Base-by-base conservation (phyloP, 2,113 vertebrate genomes). In the Egretta garzetta region DNA sequence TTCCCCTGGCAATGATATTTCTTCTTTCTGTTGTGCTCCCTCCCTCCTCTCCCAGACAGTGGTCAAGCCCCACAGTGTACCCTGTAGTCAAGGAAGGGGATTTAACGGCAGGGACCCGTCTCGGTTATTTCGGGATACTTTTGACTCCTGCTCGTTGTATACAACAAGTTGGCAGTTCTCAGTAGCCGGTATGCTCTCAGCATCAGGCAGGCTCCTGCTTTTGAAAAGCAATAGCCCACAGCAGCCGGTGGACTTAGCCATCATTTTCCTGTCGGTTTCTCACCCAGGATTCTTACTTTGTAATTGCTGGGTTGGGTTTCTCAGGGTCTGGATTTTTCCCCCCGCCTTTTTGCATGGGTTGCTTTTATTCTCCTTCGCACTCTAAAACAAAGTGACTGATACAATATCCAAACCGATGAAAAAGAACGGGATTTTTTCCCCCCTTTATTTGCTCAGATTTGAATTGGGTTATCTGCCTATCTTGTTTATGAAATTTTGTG, bases 391-490 rank as follows among this genome's bases (percentile, higher is more conserved):
- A 98, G 92, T 97, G 95, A 96, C 97, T 97, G 97, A 98, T 98
- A 98, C 96, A 97, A 98, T 98, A 98, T 95, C 97, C 86, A 98
- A 87, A 97, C 91, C 55, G 90, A 97, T 98, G 91, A 92, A 94
- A 97, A 97, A 95, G 84, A 96, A 97, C 74, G 96, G 95, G 53
- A 86, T 94, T 74, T 83, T 14, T 9, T 7, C 23, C 72, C 72
- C 77, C 90, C 95, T 98, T 97, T 98, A 97, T 98, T 98, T 98
- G 97, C 96, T 97, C 49, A 70, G 32, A 82, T 98, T 97, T 88
- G 97, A 98, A 98, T 97, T 97, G 97, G 97, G 97, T 98, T 98
- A 98, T 98, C 98, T 98, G 97, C 98, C 98, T 98, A 98, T 98
- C 98, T 98, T 98, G 98, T 98, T 98, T 97, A 97, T 98, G 97